Base-by-base conservation (phyloP, 1,140 invertebrate genomes). In the Procambarus virginalis region DNA sequence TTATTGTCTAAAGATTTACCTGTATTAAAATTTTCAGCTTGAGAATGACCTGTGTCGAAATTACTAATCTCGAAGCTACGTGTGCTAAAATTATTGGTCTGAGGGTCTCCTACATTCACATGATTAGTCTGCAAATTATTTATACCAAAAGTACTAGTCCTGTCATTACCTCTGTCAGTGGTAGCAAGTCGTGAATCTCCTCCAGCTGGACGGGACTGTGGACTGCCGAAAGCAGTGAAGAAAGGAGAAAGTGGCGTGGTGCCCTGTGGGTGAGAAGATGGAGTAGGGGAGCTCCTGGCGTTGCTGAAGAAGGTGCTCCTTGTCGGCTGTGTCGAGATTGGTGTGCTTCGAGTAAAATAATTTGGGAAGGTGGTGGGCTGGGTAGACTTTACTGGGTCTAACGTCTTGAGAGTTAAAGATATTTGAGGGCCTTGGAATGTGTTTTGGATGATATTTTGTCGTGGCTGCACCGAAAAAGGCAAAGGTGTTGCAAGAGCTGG, bases 161-260 rank as follows among this genome's bases (percentile, higher is more conserved):
- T 10, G 20, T 4, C 4, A 68, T 68, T 68, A 34, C 68, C 68
- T 73, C 22, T 34, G 68, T 22, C 10, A 34, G 34, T 9, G 20
- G 68, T 73, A 34, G 6, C 51, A 9, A 55, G 6, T 73, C 0
- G 68, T 22, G 68, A 22, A 2, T 20, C 20, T 0, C 20, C 60
- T 64, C 10, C 60, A 17, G 60, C 14, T 64, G 10, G 12, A 64
- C 60, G 12, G 60, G 75, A 48, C 55, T n/a, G 20, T 22, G 55
- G 55, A 8, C 10, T 2, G 8, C 84, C 34, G 9, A 85, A 85
- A 17, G 84, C 84, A 58, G 70, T 49, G n/a, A 85, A 49, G 73
- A 85, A 85, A 14, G 84, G 84, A 6, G 84, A 85, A 14, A 58
- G 8, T 12, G 70, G 46, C 12, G 70, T 55, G 22, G 49, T 58